Base-by-base conservation (phyloP, 2,797 vertebrate genomes). In the Decapterus maruadsi region DNA sequence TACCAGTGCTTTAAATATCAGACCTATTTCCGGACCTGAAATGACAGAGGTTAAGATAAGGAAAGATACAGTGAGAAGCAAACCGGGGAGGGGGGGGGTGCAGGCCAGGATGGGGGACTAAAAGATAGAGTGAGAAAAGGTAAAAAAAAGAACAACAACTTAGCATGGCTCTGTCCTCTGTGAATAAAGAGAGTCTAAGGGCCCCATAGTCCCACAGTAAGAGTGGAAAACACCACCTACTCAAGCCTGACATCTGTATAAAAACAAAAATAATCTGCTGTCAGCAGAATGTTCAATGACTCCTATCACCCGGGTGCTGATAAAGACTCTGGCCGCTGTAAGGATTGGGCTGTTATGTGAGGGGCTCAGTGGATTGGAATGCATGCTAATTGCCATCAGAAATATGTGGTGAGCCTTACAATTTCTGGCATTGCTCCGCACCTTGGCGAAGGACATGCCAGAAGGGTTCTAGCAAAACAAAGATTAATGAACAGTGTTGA, bases 291-390 rank as follows among this genome's bases (percentile, higher is more conserved):
- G 94, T 95, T 95, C 93, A 91, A 90, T 89, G 94, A 95, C 92
- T 95, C 95, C 94, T 95, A 96, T 96, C 95, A 96, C 92, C 96
- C 90, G 74, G 88, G 79, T 83, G 84, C 89, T 70, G 95, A 95
- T 92, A 93, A 90, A 93, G 95, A 95, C 93, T 91, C 93, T 87
- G 90, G 95, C 90, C 89, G 94, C 95, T 92, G 94, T 88, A 89
- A 94, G 95, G 94, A 92, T 93, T 93, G 94, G 92, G 92, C 93
- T 95, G 93, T 95, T 96, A 95, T 90, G 93, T 91, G 92, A 94
- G 91, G 91, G 91, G 92, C 96, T 98, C 97, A 97, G 96, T 96
- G 97, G 96, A 97, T 96, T 89, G 97, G 97, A 98, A 98, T 98
- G 97, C 96, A 96, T 97, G 96, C 95, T 98, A 98, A 97, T 97